Evolutionary conservation across 2,888 invertebrate genomes (phyloP).

Genomic region (Clivina fossor): DNA sequence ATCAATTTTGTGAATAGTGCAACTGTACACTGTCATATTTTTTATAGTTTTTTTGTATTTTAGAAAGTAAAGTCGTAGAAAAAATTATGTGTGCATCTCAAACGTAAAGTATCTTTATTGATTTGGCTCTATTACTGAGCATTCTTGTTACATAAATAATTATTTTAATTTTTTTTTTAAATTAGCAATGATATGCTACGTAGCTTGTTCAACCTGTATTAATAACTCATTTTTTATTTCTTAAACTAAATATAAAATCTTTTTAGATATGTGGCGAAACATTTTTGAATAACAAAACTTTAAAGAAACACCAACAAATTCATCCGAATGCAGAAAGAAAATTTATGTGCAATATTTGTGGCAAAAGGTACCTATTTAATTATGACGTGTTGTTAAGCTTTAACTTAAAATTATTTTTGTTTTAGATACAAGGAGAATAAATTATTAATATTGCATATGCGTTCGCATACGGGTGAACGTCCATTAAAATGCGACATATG

Average conservation of each 20-base stretch:
- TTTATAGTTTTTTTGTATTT: too few relatives aligned
- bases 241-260: slow-evolving; percentile 32
- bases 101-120: too few relatives aligned
- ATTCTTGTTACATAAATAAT: too few relatives aligned
- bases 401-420: too few relatives aligned
- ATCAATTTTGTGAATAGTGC: too few relatives aligned
- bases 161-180: too few relatives aligned
- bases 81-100: too few relatives aligned
- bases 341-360: slow-evolving; percentile 49
- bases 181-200: background rate
- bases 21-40: too few relatives aligned
- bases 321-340: slow-evolving; percentile 46
- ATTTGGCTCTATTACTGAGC: too few relatives aligned
- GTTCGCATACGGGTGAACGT: slow-evolving; percentile 51
- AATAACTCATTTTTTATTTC: too few relatives aligned
- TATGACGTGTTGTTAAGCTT: background rate
- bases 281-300: slow-evolving; percentile 45
- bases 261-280: slow-evolving; percentile 48
- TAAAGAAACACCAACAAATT: slow-evolving; percentile 42
- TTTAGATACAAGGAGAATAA: slow-evolving; percentile 49
- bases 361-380: slow-evolving; percentile 51
- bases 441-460: slow-evolving; percentile 48
- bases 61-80: too few relatives aligned
- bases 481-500: slow-evolving; percentile 51
- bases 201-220: too few relatives aligned